Evolutionary conservation across 2,113 vertebrate genomes (phyloP).

Genomic region (Brachirus orientalis): DNA sequence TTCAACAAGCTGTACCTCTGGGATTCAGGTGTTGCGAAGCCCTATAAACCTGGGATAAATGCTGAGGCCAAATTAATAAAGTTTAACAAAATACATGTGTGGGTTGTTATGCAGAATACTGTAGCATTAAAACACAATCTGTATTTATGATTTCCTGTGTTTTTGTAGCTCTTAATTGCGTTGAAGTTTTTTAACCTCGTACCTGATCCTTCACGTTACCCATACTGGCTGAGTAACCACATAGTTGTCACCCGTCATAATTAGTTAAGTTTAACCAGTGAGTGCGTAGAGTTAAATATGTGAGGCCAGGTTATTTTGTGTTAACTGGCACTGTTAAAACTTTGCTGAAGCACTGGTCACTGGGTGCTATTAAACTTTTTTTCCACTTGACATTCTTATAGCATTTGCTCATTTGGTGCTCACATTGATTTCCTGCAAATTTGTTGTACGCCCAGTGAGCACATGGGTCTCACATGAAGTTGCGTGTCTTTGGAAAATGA

Average conservation of each 20-base stretch:
- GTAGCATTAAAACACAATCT: slow-evolving; percentile 46
- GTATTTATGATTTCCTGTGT: slow-evolving; percentile 49
- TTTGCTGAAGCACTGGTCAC: slow-evolving; percentile 55
- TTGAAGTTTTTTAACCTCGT: not conserved
- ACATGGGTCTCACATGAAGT: too few species aligned
- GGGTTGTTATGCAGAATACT: slow-evolving; percentile 54
- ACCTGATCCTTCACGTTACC: slow-evolving; percentile 15
- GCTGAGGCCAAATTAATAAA: slow-evolving; percentile 77
- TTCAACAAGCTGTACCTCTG: slow-evolving; percentile 48
- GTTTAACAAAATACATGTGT: slow-evolving; percentile 70
- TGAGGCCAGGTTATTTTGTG: slow-evolving; percentile 12
- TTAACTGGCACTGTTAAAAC: slow-evolving; percentile 59
- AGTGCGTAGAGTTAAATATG: slow-evolving; percentile 33
- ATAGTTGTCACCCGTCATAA: slow-evolving; percentile 25
- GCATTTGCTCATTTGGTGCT: slow-evolving; percentile 43
- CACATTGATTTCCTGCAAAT: too few species aligned
- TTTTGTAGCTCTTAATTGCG: slow-evolving; percentile 12
- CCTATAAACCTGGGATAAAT: slow-evolving; percentile 69
- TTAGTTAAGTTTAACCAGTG: slow-evolving; percentile 25
- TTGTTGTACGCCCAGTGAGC: too few species aligned
- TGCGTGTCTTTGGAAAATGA: too few species aligned
- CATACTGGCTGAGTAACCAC: slow-evolving; percentile 12
- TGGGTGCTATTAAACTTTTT: slow-evolving; percentile 55
- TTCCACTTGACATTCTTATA: slow-evolving; percentile 40
- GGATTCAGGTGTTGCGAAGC: slow-evolving; percentile 32